Evolutionary conservation across 2,888 invertebrate species (phyloP).

Genomic region (Ornithoptera alexandrae): DNA sequence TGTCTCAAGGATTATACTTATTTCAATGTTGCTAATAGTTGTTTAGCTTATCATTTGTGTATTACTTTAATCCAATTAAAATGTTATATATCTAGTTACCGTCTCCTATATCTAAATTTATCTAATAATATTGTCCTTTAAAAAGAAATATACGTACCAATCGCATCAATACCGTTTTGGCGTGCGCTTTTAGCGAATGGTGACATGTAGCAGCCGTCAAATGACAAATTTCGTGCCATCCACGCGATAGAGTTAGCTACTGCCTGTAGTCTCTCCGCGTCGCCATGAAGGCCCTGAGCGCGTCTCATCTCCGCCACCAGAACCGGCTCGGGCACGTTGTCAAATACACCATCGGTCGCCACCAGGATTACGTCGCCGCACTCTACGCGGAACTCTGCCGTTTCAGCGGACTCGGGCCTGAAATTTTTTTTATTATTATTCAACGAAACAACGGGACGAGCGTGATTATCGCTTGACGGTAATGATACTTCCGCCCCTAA

Average conservation of each 20-base stretch:
- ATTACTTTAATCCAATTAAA: no score
- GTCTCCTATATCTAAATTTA: no score
- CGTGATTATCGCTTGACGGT: no score
- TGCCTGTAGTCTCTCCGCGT: conserved; percentile 89
- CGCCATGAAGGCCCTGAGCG: conserved; percentile 70
- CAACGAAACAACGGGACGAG: no score
- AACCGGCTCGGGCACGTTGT: conserved; percentile 96
- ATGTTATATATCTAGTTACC: no score
- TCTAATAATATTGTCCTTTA: no score
- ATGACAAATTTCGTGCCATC: conserved; percentile 96
- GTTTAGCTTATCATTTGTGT: no score
- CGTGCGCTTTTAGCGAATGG: conserved; percentile 97
- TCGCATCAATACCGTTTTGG: conserved; percentile 94
- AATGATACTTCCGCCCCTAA: no score
- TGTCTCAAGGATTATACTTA: no score
- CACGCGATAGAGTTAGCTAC: conserved; percentile 97
- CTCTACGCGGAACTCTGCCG: conserved; percentile 91
- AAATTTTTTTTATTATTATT: neutral
- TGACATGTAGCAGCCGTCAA: conserved; percentile 96
- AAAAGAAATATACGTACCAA: conserved; percentile 80
- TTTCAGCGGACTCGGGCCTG: conserved; percentile 95
- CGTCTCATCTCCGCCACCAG: conserved; percentile 91
- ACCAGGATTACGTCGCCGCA: conserved; percentile 96
- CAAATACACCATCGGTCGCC: conserved; percentile 99
- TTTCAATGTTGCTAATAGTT: no score